Evolutionary conservation across 2,888 invertebrate genomes (phyloP).

Genomic region (Eupithecia subumbrata): DNA sequence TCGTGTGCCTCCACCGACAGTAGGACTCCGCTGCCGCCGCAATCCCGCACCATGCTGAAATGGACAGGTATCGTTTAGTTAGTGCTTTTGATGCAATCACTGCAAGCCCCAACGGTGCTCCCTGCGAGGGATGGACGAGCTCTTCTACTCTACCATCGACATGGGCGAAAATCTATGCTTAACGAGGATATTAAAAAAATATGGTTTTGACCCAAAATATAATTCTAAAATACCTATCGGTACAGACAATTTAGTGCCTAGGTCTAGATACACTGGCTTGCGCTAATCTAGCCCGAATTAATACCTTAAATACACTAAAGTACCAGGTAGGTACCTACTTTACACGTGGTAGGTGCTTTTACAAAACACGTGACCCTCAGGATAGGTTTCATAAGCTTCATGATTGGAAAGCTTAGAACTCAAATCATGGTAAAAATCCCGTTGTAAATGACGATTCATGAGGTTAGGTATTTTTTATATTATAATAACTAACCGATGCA

Average conservation of each 20-base stretch:
- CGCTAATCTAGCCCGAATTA: neutral
- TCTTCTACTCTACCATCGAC: neutral
- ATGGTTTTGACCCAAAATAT: neutral
- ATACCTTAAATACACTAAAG: neutral
- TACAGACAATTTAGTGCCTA: neutral
- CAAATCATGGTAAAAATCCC: too few relatives aligned
- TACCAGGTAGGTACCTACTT: neutral
- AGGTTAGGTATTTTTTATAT: neutral
- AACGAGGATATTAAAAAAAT: neutral
- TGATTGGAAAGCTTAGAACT: too few relatives aligned
- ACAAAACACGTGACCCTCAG: neutral
- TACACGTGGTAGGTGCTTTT: neutral
- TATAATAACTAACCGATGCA: neutral
- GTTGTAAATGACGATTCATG: neutral
- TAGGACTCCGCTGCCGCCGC: constrained; percentile 71
- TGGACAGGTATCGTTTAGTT: neutral
- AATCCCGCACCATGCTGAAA: constrained; percentile 69
- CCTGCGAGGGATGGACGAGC: neutral
- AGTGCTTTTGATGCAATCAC: neutral
- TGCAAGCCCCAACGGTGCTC: neutral
- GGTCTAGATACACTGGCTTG: neutral
- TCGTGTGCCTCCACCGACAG: constrained; percentile 89
- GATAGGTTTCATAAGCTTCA: neutral
- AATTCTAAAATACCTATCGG: neutral
- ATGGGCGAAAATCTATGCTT: neutral